Evolutionary conservation across 1,140 invertebrate genomes (phyloP).

Genomic region (Drosophila watanabei): DNA sequence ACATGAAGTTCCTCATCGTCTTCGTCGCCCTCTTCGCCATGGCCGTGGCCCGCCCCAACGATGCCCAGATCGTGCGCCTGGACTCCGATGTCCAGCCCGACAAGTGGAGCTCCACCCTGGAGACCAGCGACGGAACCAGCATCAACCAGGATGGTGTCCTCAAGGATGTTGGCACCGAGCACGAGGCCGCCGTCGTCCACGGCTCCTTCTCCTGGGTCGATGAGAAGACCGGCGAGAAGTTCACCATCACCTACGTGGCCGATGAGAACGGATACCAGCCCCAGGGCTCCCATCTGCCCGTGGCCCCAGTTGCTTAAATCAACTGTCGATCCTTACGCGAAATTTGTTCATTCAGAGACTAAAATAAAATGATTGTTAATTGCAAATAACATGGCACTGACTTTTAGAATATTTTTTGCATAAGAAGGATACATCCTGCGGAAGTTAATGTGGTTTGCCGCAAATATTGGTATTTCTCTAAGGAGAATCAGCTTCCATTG

Average conservation of each 20-base stretch:
- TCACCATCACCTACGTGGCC: slow-evolving; percentile 62
- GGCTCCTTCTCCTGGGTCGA: slow-evolving; percentile 54
- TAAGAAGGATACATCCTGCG: neutral
- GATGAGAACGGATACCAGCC: slow-evolving; percentile 90
- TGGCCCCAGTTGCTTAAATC: slow-evolving; percentile 51
- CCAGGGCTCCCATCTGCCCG: slow-evolving; percentile 87
- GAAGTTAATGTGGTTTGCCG: no score
- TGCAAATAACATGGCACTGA: slow-evolving; percentile 3
- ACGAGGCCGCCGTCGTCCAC: slow-evolving; percentile 58
- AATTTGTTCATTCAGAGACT: slow-evolving; percentile 30
- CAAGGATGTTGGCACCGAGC: slow-evolving; percentile 32
- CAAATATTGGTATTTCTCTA: neutral
- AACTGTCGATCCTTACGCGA: slow-evolving; percentile 17
- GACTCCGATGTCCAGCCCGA: slow-evolving; percentile 26
- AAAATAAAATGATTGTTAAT: slow-evolving; percentile 23
- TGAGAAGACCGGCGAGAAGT: slow-evolving; percentile 58
- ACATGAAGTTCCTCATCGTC: slow-evolving; percentile 76
- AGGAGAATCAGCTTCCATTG: neutral
- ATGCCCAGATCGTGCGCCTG: neutral
- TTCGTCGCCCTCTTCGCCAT: slow-evolving; percentile 62
- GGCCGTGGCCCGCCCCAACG: slow-evolving; percentile 43
- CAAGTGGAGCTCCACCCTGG: slow-evolving; percentile 2
- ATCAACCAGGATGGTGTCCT: slow-evolving; percentile 61
- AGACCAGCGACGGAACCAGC: slow-evolving; percentile 89
- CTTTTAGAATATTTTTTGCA: neutral